These are phyloP conservation scores for Myotis lucifugus DNA, from an alignment of 2,113 vertebrate genomes.

Conservation along the genomic window DNA sequence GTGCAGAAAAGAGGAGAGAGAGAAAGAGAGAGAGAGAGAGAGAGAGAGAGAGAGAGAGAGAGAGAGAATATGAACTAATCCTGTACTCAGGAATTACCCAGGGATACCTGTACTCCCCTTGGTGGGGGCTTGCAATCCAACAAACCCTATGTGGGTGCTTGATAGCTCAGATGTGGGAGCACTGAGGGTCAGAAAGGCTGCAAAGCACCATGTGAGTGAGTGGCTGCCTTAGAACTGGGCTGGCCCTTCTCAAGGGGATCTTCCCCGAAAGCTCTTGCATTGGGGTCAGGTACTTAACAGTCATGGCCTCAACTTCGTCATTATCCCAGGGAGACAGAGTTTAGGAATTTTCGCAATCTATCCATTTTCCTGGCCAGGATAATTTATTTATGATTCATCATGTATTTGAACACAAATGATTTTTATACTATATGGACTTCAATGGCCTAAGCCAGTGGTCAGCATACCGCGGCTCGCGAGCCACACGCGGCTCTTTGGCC, in stretches of 20 bases:
- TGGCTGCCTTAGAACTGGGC: neutral
- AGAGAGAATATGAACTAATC: too few relatives aligned
- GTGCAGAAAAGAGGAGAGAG: too few relatives aligned
- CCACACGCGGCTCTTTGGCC: too few relatives aligned
- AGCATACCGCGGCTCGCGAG: too few relatives aligned
- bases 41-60: too few relatives aligned
- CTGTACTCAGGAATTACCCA: too few relatives aligned
- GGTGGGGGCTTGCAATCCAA: neutral
- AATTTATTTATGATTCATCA: neutral
- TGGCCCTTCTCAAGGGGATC: neutral
- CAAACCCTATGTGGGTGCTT: fast-evolving
- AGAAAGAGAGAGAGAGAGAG: neutral
- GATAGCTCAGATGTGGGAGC: neutral
- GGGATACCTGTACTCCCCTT: too few relatives aligned
- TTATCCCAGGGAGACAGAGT: neutral
- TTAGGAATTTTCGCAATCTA: neutral
- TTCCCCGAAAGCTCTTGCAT: neutral
- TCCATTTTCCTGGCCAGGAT: neutral
- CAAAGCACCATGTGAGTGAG: neutral
- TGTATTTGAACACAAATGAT: neutral
- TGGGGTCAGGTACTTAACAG: neutral
- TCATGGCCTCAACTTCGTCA: neutral
- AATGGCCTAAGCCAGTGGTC: neutral
- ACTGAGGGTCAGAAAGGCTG: fast-evolving
- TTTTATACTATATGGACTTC: neutral